Percentiles rank a stretch among this genome's conserved stretches.
phyloP scores from a whole-genome alignment of 2,797 vertebrate genomes.

The Erpetoichthys calabaricus region DNA sequence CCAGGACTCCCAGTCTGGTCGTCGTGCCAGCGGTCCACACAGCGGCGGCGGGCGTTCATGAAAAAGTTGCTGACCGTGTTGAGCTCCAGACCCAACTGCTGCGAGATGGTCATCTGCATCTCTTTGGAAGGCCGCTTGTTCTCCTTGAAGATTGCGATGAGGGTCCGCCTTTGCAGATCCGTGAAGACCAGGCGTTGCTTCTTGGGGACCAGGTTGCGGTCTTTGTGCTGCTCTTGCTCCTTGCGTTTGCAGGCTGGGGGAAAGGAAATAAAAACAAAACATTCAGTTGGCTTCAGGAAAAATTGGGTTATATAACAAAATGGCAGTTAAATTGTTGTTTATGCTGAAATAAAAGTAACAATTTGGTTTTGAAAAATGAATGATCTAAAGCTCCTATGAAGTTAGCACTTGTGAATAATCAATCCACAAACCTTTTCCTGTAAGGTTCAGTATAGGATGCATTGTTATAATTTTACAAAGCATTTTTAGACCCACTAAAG shows the following conservation, averaged over 20 bases:
- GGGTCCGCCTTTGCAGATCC: constrained; percentile 91
- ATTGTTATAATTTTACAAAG: too few species aligned
- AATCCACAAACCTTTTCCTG: too few species aligned
- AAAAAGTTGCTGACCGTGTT: constrained; percentile 98
- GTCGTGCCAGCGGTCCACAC: constrained; percentile 90
- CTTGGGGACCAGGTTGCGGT: constrained; percentile 82
- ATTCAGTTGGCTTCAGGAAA: neutral
- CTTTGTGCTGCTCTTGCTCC: constrained; percentile 95
- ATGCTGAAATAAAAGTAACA: too few species aligned
- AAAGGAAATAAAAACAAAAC: constrained; percentile 21
- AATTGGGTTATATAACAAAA: neutral
- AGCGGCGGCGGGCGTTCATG: constrained; percentile 93
- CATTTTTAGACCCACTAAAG: too few species aligned
- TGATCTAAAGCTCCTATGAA: too few species aligned
- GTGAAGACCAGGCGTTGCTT: constrained; percentile 97
- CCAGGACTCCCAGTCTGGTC: constrained; percentile 70
- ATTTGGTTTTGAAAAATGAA: too few species aligned
- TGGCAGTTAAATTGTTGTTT: too few species aligned
- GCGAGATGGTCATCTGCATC: constrained; percentile 97
- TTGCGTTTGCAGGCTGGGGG: constrained; percentile 89
- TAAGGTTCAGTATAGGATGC: too few species aligned
- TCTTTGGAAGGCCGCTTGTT: constrained; percentile 95
- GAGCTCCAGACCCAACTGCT: constrained; percentile 94
- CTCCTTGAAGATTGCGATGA: constrained; percentile 97
- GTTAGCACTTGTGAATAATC: too few species aligned